Conservation (phyloP, 2,888 invertebrate genomes). For the Drosophila neoperkinsi region DNA sequence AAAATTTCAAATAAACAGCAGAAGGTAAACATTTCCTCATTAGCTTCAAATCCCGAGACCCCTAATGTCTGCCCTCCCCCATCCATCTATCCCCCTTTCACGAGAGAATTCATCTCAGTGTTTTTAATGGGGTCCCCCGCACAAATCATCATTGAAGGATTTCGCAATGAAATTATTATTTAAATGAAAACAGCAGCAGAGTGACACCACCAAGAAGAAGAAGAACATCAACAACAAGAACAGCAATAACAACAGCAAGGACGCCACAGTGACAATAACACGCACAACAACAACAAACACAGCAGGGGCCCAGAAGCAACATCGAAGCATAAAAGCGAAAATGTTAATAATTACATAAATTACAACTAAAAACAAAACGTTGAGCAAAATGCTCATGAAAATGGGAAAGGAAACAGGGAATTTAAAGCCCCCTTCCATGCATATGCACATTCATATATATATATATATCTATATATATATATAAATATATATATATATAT, state of each 20-base stretch:
- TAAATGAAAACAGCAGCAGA: constrained; percentile 75
- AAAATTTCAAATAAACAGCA: constrained; percentile 29
- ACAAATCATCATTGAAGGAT: constrained; percentile 59
- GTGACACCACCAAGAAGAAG: constrained; percentile 29
- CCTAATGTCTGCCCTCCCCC: neutral
- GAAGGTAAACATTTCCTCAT: constrained; percentile 54
- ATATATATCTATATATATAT: constrained; percentile 13
- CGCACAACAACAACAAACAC: constrained; percentile 31
- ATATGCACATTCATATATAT: constrained; percentile 1
- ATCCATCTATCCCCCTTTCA: neutral
- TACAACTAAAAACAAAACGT: constrained; percentile 74
- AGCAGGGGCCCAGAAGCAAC: constrained; percentile 19
- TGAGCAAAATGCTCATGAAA: constrained; percentile 54
- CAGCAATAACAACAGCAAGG: constrained; percentile 18
- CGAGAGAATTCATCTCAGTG: constrained; percentile 19
- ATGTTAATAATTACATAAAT: constrained; percentile 80
- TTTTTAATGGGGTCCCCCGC: constrained; percentile 30
- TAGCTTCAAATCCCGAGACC: constrained; percentile 25
- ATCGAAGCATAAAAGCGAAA: constrained; percentile 53
- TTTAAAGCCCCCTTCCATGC: constrained; percentile 33
- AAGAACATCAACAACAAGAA: neutral
- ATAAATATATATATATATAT: neutral
- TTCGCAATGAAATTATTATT: constrained; percentile 82
- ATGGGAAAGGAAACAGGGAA: constrained; percentile 24
- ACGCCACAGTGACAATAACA: constrained; percentile 43